Percentiles rank a stretch among this genome's conserved stretches.
These are phyloP conservation scores for Amiota minor DNA, from an alignment of 2,888 invertebrate species.

Conservation along the genomic window DNA sequence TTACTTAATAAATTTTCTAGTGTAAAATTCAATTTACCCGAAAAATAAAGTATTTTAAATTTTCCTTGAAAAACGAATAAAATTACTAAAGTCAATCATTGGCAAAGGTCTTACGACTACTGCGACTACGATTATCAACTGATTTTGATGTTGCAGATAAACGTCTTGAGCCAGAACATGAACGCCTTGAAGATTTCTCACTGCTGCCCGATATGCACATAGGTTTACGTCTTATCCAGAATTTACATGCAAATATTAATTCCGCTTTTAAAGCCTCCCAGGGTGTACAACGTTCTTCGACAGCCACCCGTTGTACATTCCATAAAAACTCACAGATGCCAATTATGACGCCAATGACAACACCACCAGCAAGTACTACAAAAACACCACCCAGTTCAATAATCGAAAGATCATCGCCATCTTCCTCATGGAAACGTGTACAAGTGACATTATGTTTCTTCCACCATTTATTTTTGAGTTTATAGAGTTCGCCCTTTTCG, in stretches of 20 bases:
- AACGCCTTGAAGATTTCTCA: slow-evolving; percentile 58
- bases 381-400: slow-evolving; percentile 92
- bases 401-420: slow-evolving; percentile 72
- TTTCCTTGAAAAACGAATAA: slow-evolving; percentile 12
- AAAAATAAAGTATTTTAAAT: slow-evolving; percentile 36
- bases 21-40: background rate
- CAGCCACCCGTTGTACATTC: slow-evolving; percentile 85
- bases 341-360: slow-evolving; percentile 81
- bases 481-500: slow-evolving; percentile 87
- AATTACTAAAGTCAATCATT: slow-evolving; percentile 19
- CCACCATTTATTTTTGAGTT: slow-evolving; percentile 95
- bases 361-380: slow-evolving; percentile 85
- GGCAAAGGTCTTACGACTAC: slow-evolving; percentile 28
- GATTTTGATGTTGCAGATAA: slow-evolving; percentile 45
- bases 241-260: slow-evolving; percentile 81
- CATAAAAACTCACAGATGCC: slow-evolving; percentile 89
- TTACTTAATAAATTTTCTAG: background rate
- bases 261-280: slow-evolving; percentile 82
- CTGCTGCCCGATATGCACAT: slow-evolving; percentile 72
- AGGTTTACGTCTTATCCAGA: slow-evolving; percentile 84
- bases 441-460: slow-evolving; percentile 77
- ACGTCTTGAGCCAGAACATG: slow-evolving; percentile 35
- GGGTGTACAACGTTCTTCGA: slow-evolving; percentile 83
- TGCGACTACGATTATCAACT: slow-evolving; percentile 56
- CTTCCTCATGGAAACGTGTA: slow-evolving; percentile 51